Evolutionary conservation across 92 coral and sea anemone genomes (phyloP).

Genomic region (Diadumene lineata): DNA sequence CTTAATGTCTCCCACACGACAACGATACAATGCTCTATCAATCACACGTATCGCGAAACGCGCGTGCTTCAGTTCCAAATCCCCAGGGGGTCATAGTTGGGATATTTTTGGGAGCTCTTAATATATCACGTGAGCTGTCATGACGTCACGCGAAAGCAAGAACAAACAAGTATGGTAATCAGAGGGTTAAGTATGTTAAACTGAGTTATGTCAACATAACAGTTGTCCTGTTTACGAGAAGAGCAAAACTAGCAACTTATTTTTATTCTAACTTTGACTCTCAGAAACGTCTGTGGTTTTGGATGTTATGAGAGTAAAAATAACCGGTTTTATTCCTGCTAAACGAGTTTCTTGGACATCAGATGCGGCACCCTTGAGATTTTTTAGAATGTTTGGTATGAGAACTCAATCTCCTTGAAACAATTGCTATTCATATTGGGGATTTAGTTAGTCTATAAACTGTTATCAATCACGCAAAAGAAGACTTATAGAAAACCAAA

Average conservation of each 20-base stretch:
- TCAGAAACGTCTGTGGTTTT: not conserved
- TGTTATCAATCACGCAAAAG: not conserved
- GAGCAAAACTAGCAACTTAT: not conserved
- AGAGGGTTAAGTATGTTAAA: slow-evolving; percentile 9
- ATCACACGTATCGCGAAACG: not conserved
- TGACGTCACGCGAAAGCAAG: not conserved
- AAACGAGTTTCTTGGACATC: not conserved
- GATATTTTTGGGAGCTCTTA: not conserved
- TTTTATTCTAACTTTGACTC: not conserved
- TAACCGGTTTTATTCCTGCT: not conserved
- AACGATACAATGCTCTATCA: not conserved
- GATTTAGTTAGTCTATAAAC: not conserved
- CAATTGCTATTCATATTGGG: not conserved
- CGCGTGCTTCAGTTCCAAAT: not conserved
- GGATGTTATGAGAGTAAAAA: not conserved
- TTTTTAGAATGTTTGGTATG: slow-evolving; percentile 7
- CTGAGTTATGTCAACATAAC: not conserved
- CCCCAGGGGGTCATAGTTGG: slow-evolving; percentile 6
- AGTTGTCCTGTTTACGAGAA: not conserved
- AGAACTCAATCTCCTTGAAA: not conserved
- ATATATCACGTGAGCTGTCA: not conserved
- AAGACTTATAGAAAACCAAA: too few species aligned
- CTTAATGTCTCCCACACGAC: too few species aligned
- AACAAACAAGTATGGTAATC: not conserved
- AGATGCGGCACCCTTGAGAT: not conserved